Evolutionary conservation across 2,113 vertebrate genomes (phyloP).

Genomic region (Desmodus rotundus): DNA sequence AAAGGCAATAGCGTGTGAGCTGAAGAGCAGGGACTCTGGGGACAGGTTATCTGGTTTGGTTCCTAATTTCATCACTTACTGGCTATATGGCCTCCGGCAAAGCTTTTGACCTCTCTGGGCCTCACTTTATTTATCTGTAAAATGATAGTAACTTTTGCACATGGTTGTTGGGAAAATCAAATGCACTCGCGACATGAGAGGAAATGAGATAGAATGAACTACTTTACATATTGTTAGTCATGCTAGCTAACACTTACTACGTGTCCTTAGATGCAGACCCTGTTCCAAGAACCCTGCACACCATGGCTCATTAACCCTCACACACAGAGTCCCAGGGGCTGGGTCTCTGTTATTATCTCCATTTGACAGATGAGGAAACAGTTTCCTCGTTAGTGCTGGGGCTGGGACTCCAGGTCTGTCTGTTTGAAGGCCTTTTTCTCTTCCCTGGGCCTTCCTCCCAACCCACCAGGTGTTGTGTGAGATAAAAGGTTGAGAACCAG

Average conservation of each 20-base stretch:
- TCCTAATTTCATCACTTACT: not conserved
- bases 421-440: not conserved
- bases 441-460: not conserved
- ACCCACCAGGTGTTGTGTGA: not conserved
- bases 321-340: not conserved
- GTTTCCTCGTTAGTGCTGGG: not conserved
- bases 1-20: not conserved
- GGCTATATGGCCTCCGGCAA: not conserved
- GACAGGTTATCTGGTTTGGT: not conserved
- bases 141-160: not conserved
- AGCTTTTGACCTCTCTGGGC: not conserved
- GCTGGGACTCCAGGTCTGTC: not conserved
- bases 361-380: not conserved
- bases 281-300: not conserved
- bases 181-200: not conserved
- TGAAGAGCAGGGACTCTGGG: not conserved
- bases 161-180: not conserved
- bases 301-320: not conserved
- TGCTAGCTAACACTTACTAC: not conserved
- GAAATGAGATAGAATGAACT: not conserved
- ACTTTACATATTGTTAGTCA: not conserved
- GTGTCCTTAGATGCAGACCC: not conserved
- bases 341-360: too few relatives aligned
- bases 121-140: not conserved
- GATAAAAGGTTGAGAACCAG: not conserved